Conservation (phyloP, 2,797 vertebrate species). For the Helostoma temminkii region DNA sequence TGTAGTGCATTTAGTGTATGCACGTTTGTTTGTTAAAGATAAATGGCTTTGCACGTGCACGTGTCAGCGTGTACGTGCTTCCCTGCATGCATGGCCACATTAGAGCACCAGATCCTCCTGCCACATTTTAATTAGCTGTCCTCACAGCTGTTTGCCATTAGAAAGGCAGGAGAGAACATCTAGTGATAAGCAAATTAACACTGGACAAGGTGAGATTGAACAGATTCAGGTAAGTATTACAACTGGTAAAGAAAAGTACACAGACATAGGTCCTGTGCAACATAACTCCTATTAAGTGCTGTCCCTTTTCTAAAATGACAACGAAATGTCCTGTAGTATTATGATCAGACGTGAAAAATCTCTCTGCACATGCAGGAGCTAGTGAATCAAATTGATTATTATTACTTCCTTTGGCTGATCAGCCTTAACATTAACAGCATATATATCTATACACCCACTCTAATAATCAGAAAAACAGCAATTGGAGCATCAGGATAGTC, state of each 20-base stretch:
- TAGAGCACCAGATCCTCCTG: constrained; percentile 62
- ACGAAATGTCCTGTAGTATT: neutral
- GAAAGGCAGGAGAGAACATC: constrained; percentile 44
- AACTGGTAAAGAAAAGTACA: constrained; percentile 38
- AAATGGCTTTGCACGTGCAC: constrained; percentile 13
- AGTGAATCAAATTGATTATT: no score
- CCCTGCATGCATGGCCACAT: constrained; percentile 60
- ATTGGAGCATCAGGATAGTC: no score
- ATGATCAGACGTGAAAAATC: neutral
- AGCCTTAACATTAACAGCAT: no score
- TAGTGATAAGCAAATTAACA: constrained; percentile 67
- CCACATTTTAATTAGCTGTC: constrained; percentile 67
- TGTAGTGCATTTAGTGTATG: constrained; percentile 6
- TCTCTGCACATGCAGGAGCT: neutral
- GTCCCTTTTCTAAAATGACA: neutral
- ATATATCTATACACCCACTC: no score
- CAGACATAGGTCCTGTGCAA: constrained; percentile 8
- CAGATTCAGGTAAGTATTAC: constrained; percentile 35
- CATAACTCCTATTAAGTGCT: neutral
- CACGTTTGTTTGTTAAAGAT: constrained; percentile 12
- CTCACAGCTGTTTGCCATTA: constrained; percentile 47
- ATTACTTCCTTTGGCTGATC: no score
- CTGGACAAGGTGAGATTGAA: constrained; percentile 31
- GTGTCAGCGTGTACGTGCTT: constrained; percentile 58
- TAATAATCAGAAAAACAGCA: no score